Evolutionary conservation across 1,140 invertebrate species (phyloP).

Genomic region (Euschistus heros): DNA sequence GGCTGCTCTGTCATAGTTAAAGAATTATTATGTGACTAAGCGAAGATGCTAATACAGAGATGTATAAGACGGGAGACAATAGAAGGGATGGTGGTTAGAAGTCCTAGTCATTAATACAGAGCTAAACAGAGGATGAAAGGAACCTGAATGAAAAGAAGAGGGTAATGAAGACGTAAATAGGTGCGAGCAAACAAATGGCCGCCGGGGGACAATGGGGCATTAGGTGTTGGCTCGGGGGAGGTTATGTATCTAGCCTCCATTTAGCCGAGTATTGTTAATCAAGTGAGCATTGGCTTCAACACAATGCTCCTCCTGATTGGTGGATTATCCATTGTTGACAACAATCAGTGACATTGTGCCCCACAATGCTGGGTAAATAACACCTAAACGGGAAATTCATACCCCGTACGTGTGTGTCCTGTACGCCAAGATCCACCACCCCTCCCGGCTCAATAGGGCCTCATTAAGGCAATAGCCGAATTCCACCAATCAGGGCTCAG

Average conservation of each 20-base stretch:
- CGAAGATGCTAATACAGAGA: too few relatives aligned
- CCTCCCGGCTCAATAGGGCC: slow-evolving; percentile 9
- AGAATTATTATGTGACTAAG: too few relatives aligned
- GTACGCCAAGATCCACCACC: not conserved
- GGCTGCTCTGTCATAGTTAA: too few relatives aligned
- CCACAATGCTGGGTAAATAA: slow-evolving; percentile 21
- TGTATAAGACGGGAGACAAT: too few relatives aligned
- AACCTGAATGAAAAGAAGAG: too few relatives aligned
- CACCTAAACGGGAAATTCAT: slow-evolving; percentile 22
- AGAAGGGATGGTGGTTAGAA: too few relatives aligned
- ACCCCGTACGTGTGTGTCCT: slow-evolving; percentile 5
- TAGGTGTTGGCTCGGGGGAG: too few relatives aligned
- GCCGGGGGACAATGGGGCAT: too few relatives aligned
- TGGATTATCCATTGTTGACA: slow-evolving; percentile 23
- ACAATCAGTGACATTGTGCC: slow-evolving; percentile 21
- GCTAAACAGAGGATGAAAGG: too few relatives aligned
- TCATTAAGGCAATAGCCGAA: slow-evolving; percentile 16
- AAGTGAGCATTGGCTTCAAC: slow-evolving; percentile 12
- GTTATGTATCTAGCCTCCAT: slow-evolving; percentile 5
- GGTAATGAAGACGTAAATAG: too few relatives aligned
- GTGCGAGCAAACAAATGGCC: too few relatives aligned
- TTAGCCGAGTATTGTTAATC: slow-evolving; percentile 23
- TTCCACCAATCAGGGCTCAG: slow-evolving; percentile 10
- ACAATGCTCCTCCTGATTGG: slow-evolving; percentile 19
- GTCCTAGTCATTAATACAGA: too few relatives aligned